Percentiles rank a stretch among this genome's conserved stretches.
Evolutionary conservation across 1,140 invertebrate genomes (phyloP).

Genomic region (Melitaea cinxia): DNA sequence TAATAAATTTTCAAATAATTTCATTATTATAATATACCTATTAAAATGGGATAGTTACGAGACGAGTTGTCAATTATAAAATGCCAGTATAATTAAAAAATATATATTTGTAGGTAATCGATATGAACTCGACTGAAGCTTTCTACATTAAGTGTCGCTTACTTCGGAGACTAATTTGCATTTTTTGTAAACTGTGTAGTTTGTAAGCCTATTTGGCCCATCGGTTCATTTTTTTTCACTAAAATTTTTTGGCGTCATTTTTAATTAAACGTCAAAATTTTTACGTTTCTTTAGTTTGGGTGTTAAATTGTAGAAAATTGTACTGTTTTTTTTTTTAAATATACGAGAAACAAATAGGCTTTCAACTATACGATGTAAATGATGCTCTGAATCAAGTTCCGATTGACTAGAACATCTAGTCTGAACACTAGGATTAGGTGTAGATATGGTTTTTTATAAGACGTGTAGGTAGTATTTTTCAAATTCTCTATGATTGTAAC

Average conservation of each 20-base stretch:
- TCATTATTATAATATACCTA: background rate
- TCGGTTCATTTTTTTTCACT: background rate
- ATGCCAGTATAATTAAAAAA: slow-evolving; percentile 44
- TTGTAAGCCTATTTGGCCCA: slow-evolving; percentile 26
- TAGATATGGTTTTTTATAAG: slow-evolving; percentile 78
- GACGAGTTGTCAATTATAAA: slow-evolving; percentile 9
- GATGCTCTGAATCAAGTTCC: slow-evolving; percentile 56
- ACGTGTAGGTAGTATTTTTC: slow-evolving; percentile 74
- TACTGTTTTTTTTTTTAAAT: slow-evolving; percentile 2
- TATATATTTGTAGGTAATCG: slow-evolving; percentile 39
- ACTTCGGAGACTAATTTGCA: slow-evolving; percentile 47
- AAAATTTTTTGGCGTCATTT: slow-evolving; percentile 6
- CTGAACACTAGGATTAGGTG: slow-evolving; percentile 70
- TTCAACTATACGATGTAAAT: slow-evolving; percentile 18
- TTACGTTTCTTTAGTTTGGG: background rate
- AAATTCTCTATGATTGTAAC: slow-evolving; percentile 72
- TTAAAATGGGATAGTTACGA: slow-evolving; percentile 8
- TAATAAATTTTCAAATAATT: slow-evolving; percentile 7
- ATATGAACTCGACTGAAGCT: slow-evolving; percentile 47
- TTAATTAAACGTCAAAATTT: background rate
- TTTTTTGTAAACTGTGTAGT: slow-evolving; percentile 38
- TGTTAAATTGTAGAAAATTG: background rate
- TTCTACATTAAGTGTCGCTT: slow-evolving; percentile 42
- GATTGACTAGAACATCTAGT: slow-evolving; percentile 69
- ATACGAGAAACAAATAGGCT: slow-evolving; percentile 10